A percentile compares a stretch with the other conserved stretches of the same genome.
Conservation (phyloP, 92 coral and sea anemone species). For the Nematostella vectensis region DNA sequence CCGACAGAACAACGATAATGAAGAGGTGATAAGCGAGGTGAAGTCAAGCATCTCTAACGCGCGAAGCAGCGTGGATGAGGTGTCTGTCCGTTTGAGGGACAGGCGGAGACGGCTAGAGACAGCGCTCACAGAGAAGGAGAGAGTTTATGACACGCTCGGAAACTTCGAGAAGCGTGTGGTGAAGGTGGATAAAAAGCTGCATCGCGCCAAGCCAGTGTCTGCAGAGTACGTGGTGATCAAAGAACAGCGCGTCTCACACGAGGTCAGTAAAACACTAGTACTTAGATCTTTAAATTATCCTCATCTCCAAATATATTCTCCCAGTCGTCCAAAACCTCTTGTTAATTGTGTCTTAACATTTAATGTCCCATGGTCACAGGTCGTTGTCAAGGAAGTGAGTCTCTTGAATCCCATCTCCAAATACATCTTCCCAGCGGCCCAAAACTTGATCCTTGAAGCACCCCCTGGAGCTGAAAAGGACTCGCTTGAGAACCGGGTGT, state of each 20-base stretch:
- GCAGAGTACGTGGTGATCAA: conserved; percentile 70
- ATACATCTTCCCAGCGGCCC: conserved; percentile 77
- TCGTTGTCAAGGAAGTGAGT: conserved; percentile 65
- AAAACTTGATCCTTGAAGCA: conserved; percentile 45
- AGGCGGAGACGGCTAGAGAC: conserved; percentile 84
- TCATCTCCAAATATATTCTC: too few species aligned
- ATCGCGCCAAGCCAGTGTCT: conserved; percentile 84
- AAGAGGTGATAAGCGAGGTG: conserved; percentile 79
- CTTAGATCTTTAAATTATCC: neutral
- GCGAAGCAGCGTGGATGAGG: conserved; percentile 66
- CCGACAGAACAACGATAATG: conserved; percentile 70
- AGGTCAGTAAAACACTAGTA: conserved; percentile 32
- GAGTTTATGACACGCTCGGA: conserved; percentile 68
- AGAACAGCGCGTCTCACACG: conserved; percentile 65
- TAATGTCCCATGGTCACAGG: too few species aligned
- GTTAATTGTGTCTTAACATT: too few species aligned
- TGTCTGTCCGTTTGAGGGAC: conserved; percentile 64
- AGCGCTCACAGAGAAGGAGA: conserved; percentile 76
- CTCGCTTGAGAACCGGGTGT: conserved; percentile 50
- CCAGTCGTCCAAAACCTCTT: too few species aligned
- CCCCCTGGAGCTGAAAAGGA: conserved; percentile 63
- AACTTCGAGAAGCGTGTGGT: conserved; percentile 77
- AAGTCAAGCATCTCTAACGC: conserved; percentile 67
- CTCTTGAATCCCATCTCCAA: conserved; percentile 71
- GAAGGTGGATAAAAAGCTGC: conserved; percentile 70